Base-by-base conservation (phyloP, 2,888 invertebrate species). In the Pharmacophagus antenor region DNA sequence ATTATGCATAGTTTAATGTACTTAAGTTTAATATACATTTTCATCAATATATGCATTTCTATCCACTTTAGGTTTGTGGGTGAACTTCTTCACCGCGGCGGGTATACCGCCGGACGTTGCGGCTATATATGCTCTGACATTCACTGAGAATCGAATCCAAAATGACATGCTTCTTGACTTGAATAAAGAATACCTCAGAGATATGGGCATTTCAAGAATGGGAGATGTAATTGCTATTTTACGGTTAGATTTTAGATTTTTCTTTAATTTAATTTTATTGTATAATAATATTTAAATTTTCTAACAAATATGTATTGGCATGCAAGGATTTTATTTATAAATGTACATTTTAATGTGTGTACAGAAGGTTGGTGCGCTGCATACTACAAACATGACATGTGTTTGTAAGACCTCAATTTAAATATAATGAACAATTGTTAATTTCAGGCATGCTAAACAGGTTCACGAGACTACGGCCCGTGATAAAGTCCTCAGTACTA, bases 161-260 rank as follows among this genome's bases (percentile, higher is more conserved):
- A 93, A 93, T 66, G 95, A 96, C 69, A 97, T 97, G 97, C 79
- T 98, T 56, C 86, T 95, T 64, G 97, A 98, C 69, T 87, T 98
- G 15, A 96, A 95, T 68, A 97, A 97, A 72, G 97, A 97, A 68
- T 96, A 96, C 74, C 84, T 98, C 1, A 93, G 94, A 58, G 97
- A 97, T 68, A 97, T 98, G 97, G 97, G 96, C 0, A 96, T 98
- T 27, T 92, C 93, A 0, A 93, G 74, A 91, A 97, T 92, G 93
- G 93, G 83, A 73, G 95, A 92, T 82, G 94, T 84, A 81, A 95
- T 92, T 88, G 94, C 92, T 85, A 96, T 92, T 91, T 93, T 92
- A 82, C 92, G 93, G 94, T 94, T 72, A 69, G 63, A 25, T 6
- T 31, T 7, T 8, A 44, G 6, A 3, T 8, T 37, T 15, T 3